Base-by-base conservation (phyloP, 2,888 invertebrate genomes). In the Thymelicus sylvestris region DNA sequence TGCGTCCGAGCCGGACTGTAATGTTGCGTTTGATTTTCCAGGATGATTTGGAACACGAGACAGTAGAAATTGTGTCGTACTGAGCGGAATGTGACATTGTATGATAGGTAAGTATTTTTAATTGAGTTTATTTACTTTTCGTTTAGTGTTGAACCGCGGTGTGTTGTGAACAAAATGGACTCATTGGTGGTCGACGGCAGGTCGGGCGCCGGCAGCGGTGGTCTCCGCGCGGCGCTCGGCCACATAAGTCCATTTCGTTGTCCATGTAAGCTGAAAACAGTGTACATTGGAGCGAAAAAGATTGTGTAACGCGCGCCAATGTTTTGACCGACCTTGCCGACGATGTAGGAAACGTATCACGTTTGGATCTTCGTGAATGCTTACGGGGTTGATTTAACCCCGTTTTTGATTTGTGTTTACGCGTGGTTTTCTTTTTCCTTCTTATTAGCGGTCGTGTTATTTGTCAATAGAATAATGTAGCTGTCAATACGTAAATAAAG, bases 71-170 rank as follows among this genome's bases (percentile, higher is more conserved):
- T 85, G 83, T 88, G 87, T 89, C 89, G 89, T 90, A 92, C 92
- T 93, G 90, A 93, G 90, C 93, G 93, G 93, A 93, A 94, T 93
- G 93, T 93, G 93, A 93, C 93, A 93, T 93, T 90, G 92, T 89
- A 93, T 92, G 90, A 92, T 90, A 93, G 93, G 93, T 93, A 80
- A 91, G 93, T 89, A 77, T 78, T 83, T 84, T 87, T 84, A 24
- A 24, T 86, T 84, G 81, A 79, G 89, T 93, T 92, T 92, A 92
- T 92, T 92, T 93, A 92, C 92, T 89, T 92, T 88, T 83, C 81
- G 83, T 80, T 80, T 81, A 81, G 81, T 83, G 85, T 83, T 80
- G 81, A 81, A 83, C 82, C 77, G 82, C 84, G 80, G 80, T 79
- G 83, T 86, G 84, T 87, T 83, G 82, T 81, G 80, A 81, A 86